Conservation (phyloP, 2,797 vertebrate genomes). For the Anguilla pacifica region DNA sequence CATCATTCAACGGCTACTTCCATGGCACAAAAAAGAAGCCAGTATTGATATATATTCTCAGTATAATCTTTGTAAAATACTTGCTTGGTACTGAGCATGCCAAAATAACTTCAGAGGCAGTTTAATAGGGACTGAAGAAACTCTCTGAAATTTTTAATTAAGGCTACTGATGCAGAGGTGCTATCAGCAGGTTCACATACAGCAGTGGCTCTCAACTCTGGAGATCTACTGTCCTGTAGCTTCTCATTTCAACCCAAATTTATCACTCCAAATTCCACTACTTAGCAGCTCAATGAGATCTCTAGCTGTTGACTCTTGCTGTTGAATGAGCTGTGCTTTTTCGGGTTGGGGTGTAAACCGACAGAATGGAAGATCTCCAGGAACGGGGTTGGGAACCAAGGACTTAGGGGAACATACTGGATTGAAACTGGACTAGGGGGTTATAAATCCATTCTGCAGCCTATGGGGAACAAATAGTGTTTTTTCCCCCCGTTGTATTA, state of each 20-base stretch:
- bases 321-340: too few relatives aligned
- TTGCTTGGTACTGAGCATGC: not conserved
- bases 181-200: not conserved
- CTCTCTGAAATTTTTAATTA: not conserved
- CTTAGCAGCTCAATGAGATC: too few relatives aligned
- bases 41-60: not conserved
- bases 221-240: too few relatives aligned
- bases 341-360: too few relatives aligned
- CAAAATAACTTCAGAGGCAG: not conserved
- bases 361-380: too few relatives aligned
- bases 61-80: not conserved
- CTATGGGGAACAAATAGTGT: not conserved
- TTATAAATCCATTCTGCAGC: not conserved
- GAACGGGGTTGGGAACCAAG: too few relatives aligned
- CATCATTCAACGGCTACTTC: not conserved
- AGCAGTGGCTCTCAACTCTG: too few relatives aligned
- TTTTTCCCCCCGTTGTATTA: not conserved
- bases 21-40: not conserved
- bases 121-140: constrained; percentile 9
- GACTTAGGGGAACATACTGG: not conserved
- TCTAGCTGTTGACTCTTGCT: too few relatives aligned
- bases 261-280: too few relatives aligned
- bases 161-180: not conserved
- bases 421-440: not conserved
- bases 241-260: too few relatives aligned